These are phyloP conservation scores for Aricia artaxerxes DNA, from an alignment of 2,888 invertebrate species.

Conservation along the genomic window DNA sequence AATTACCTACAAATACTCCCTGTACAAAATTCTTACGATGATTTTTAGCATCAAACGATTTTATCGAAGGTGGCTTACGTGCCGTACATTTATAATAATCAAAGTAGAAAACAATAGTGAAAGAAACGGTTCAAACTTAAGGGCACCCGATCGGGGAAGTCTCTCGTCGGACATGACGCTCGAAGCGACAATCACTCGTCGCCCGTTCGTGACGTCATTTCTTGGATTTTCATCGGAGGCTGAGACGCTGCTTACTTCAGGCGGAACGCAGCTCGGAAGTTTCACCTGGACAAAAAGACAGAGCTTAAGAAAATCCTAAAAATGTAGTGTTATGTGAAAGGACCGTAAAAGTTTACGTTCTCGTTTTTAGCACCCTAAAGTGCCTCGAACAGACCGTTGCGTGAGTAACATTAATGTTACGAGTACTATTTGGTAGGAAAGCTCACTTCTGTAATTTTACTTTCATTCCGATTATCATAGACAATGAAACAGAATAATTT, in stretches of 20 bases:
- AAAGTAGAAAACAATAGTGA: conserved; percentile 36
- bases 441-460: no score
- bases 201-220: conserved; percentile 66
- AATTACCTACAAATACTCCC: conserved; percentile 43
- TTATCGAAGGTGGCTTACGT: conserved; percentile 34
- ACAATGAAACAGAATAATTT: neutral
- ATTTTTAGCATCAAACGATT: conserved; percentile 37
- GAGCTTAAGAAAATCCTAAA: no score
- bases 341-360: no score
- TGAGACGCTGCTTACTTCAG: conserved; percentile 74
- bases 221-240: conserved; percentile 59
- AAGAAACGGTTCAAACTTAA: conserved; percentile 49
- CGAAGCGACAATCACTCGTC: conserved; percentile 83
- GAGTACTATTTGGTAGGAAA: no score
- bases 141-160: conserved; percentile 59
- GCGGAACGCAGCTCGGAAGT: conserved; percentile 71
- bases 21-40: conserved; percentile 41
- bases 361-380: no score
- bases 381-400: no score
- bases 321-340: no score
- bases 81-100: conserved; percentile 33
- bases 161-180: conserved; percentile 84
- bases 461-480: no score
- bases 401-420: no score
- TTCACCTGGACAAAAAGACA: conserved; percentile 52